Evolutionary conservation across 2,113 vertebrate genomes (phyloP).

Genomic region (Rhagologus leucostigma): DNA sequence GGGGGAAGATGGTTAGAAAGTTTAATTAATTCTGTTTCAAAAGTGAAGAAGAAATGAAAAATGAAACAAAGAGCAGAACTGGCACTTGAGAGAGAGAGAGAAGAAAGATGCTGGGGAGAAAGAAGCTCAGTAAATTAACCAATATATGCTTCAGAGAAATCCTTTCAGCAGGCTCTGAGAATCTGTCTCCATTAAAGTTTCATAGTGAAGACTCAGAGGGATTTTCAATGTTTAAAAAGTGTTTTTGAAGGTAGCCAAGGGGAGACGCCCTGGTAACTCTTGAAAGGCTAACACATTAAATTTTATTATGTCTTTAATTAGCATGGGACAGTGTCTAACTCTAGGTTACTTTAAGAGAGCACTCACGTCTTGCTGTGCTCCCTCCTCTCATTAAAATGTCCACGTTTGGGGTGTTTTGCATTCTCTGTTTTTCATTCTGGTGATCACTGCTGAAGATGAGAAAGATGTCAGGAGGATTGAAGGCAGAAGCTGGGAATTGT

Average conservation of each 20-base stretch:
- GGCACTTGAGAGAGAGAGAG: background rate
- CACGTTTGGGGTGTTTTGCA: background rate
- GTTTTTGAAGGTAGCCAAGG: constrained; percentile 15
- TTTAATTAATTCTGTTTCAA: background rate
- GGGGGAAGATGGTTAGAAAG: fast-evolving
- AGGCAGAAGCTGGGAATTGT: background rate
- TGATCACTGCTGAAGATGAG: background rate
- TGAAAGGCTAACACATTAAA: background rate
- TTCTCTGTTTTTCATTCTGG: background rate
- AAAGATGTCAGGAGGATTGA: background rate
- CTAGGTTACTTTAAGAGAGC: background rate
- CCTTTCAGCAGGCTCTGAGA: background rate
- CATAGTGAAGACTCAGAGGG: background rate
- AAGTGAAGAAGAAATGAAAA: constrained; percentile 1
- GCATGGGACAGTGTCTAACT: background rate
- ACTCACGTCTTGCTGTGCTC: background rate
- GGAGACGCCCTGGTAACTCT: background rate
- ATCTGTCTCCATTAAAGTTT: constrained; percentile 44
- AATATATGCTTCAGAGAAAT: background rate
- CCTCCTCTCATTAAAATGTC: background rate
- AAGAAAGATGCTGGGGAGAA: background rate
- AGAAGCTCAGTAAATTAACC: background rate
- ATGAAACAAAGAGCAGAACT: background rate
- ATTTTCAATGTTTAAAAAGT: constrained; percentile 42
- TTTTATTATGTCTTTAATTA: background rate